Percentiles rank a stretch among this genome's conserved stretches.
Conservation (phyloP, 2,888 invertebrate species). For the Agriopis aurantiaria region DNA sequence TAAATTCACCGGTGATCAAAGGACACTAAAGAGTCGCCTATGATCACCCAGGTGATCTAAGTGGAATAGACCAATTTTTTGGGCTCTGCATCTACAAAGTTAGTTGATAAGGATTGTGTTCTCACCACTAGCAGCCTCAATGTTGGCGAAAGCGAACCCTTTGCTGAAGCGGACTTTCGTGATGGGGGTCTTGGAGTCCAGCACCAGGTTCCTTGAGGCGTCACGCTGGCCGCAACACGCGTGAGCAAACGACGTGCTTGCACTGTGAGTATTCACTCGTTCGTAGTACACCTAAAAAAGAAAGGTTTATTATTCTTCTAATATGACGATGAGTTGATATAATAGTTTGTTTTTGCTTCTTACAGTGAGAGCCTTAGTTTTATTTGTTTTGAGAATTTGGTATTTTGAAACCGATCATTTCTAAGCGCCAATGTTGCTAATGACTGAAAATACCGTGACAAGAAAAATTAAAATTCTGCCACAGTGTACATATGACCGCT, state of each 20-base stretch:
- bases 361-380: too few relatives aligned
- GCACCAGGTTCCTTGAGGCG: slow-evolving; percentile 89
- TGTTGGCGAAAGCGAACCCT: slow-evolving; percentile 92
- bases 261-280: slow-evolving; percentile 92
- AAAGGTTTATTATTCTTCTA: neutral
- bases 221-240: slow-evolving; percentile 92
- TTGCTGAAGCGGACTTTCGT: slow-evolving; percentile 93
- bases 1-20: too few relatives aligned
- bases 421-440: neutral
- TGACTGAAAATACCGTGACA: too few relatives aligned
- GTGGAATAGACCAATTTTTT: too few relatives aligned
- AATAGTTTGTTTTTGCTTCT: neutral
- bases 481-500: too few relatives aligned
- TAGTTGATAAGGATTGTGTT: neutral
- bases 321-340: neutral
- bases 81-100: neutral
- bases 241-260: slow-evolving; percentile 92
- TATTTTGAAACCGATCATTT: neutral
- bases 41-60: too few relatives aligned
- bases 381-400: neutral
- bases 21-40: too few relatives aligned
- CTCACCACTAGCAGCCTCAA: slow-evolving; percentile 89
- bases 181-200: slow-evolving; percentile 89
- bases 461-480: too few relatives aligned
- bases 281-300: slow-evolving; percentile 91